phyloP scores from a whole-genome alignment of 2,888 invertebrate genomes.

The Fragum fragum region DNA sequence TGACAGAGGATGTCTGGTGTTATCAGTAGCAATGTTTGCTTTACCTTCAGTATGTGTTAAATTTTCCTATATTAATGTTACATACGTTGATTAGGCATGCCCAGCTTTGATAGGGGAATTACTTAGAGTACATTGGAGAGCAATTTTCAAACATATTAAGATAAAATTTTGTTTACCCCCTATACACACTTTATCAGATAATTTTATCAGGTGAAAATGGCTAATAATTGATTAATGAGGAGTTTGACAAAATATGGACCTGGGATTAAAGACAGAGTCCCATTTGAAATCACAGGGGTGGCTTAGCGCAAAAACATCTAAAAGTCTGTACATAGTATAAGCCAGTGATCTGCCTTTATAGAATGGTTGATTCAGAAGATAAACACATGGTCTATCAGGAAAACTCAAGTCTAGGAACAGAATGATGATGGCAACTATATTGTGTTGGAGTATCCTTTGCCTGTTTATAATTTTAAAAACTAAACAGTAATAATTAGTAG shows the following conservation, averaged over 20 bases:
- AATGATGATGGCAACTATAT: no score
- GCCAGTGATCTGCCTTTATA: no score
- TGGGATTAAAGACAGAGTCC: neutral
- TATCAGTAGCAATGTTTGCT: conserved; percentile 15
- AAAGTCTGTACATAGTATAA: no score
- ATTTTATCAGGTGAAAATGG: conserved; percentile 5
- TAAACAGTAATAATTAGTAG: no score
- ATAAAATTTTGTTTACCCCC: conserved; percentile 27
- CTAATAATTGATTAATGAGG: neutral
- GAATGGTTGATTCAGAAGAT: no score
- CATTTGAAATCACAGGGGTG: no score
- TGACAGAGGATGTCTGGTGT: neutral
- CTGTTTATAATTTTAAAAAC: no score
- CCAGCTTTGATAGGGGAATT: conserved; percentile 29
- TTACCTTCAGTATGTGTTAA: conserved; percentile 41
- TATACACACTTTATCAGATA: conserved; percentile 10
- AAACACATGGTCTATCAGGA: no score
- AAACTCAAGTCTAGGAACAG: no score
- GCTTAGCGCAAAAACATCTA: no score
- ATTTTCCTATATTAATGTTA: conserved; percentile 40
- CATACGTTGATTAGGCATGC: conserved; percentile 57
- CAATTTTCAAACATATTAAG: conserved; percentile 35
- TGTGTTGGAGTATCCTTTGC: no score
- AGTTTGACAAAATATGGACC: neutral
- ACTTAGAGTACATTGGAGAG: conserved; percentile 27